Evolutionary conservation across 2,797 vertebrate species (phyloP).

Genomic region (Philypnodon macrostomus): DNA sequence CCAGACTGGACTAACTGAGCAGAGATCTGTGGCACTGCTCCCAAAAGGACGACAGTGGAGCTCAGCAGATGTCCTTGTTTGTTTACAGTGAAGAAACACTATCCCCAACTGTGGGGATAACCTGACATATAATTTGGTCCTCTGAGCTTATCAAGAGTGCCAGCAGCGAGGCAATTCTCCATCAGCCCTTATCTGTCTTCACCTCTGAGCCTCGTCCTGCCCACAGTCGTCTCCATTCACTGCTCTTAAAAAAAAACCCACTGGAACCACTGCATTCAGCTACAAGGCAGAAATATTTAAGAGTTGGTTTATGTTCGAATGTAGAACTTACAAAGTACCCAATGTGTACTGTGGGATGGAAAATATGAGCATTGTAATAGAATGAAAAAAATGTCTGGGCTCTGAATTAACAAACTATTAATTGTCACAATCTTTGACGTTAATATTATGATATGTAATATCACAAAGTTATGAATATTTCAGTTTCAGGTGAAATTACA

Average conservation of each 20-base stretch:
- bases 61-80: constrained; percentile 49
- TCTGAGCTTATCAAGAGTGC: constrained; percentile 58
- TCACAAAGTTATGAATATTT: no score
- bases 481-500: no score
- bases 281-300: no score
- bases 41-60: constrained; percentile 21
- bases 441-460: no score
- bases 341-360: no score
- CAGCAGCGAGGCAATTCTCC: constrained; percentile 40
- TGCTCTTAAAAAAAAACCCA: constrained; percentile 23
- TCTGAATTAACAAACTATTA: no score
- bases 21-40: constrained; percentile 28
- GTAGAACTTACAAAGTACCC: no score
- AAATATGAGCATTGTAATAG: no score
- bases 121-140: constrained; percentile 38
- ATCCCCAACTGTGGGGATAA: constrained; percentile 36
- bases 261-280: constrained; percentile 21
- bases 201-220: constrained; percentile 15
- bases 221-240: constrained; percentile 11
- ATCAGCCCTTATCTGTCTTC: constrained; percentile 37
- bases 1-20: constrained; percentile 43
- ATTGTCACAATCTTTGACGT: no score
- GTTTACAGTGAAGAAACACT: constrained; percentile 46
- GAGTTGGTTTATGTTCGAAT: no score
- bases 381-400: no score